Evolutionary conservation across 2,888 invertebrate genomes (phyloP), one percentile per base, ranked within the genome.

Genomic region (Periphyllus acericola): DNA sequence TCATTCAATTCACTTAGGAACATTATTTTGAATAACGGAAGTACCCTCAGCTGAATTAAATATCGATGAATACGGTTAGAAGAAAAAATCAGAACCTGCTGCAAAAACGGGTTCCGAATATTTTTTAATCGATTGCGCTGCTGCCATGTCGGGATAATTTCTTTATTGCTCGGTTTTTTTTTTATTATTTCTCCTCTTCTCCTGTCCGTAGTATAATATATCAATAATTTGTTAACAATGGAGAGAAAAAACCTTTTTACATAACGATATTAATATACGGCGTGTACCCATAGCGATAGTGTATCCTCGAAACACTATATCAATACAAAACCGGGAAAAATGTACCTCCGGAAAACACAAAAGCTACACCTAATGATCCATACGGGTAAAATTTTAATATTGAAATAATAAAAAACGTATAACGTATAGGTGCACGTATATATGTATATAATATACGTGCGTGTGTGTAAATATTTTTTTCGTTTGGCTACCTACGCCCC

Each of bases 321-420:
- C 60, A 34, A 60, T 60, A 66, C 34, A n/a, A 66, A 19, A 17
- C 21, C 74, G 36, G 21, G 74, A 74, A 68, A 74, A 36, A 74
- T 17, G 74, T 74, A 84, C 78, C 85, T 85, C 85, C 78, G 85
- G 52, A 32, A 78, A 78, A 78, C 78, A 85, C 78, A 85, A 76
- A 84, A 85, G 85, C 68, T 34, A 3, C 1, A 55, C 74, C 80
- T 80, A 74, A 80, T 74, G 86, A 80, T 72, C 86, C 86, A 74
- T 80, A 74, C 40, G 55, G 80, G 72, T 72, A 60, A 78, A 78
- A 87, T 87, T 80, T 29, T 74, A 80, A 80, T 74, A 60, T 87
- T 34, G 66, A 85, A 76, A 84, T 76, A 76, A 32, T 76, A 84
- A 60, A 60, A 75, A 55, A 34, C 36, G 14, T 46, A 46, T 46